A percentile compares a stretch with the other conserved stretches of the same genome.
Evolutionary conservation across 92 coral and sea anemone genomes (phyloP).

Genomic region (Umimayanthus kanabou): DNA sequence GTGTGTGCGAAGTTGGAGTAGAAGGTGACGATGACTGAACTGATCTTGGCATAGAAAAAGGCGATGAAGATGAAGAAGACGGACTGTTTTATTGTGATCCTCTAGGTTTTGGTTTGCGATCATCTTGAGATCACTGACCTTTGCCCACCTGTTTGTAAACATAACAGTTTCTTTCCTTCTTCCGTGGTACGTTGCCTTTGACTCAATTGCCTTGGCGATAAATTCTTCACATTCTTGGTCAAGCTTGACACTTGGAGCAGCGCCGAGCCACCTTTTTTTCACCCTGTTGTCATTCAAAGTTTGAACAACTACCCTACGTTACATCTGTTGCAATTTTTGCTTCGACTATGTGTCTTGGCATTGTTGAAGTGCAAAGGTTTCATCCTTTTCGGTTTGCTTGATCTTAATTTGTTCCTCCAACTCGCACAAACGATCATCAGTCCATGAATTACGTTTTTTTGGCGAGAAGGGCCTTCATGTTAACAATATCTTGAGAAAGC

Average conservation of each 20-base stretch:
- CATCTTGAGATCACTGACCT: slow-evolving; percentile 17
- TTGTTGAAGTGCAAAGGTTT: not conserved
- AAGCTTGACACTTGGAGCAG: slow-evolving; percentile 4
- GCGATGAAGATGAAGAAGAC: too few relatives aligned
- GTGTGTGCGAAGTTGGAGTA: too few relatives aligned
- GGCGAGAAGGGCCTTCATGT: slow-evolving; percentile 9
- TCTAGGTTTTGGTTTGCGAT: slow-evolving; percentile 19
- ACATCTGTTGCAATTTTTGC: not conserved
- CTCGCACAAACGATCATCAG: slow-evolving; percentile 3
- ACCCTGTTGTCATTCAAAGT: not conserved
- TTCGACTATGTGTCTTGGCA: not conserved
- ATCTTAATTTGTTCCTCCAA: slow-evolving; percentile 5
- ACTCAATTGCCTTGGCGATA: slow-evolving; percentile 6
- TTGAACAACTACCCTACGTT: too few relatives aligned
- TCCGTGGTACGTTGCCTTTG: slow-evolving; percentile 25
- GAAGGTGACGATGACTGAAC: too few relatives aligned
- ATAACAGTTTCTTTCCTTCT: slow-evolving; percentile 21
- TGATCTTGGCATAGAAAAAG: too few relatives aligned
- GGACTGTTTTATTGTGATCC: slow-evolving; percentile 7
- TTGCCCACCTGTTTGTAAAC: slow-evolving; percentile 18
- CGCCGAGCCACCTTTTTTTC: slow-evolving; percentile 1
- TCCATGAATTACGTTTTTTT: not conserved
- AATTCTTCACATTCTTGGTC: slow-evolving; percentile 1
- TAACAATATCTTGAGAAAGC: slow-evolving; percentile 2
- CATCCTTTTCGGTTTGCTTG: slow-evolving; percentile 2